Conservation (phyloP, 2,888 invertebrate species). For the Lithophane ornitopus region DNA sequence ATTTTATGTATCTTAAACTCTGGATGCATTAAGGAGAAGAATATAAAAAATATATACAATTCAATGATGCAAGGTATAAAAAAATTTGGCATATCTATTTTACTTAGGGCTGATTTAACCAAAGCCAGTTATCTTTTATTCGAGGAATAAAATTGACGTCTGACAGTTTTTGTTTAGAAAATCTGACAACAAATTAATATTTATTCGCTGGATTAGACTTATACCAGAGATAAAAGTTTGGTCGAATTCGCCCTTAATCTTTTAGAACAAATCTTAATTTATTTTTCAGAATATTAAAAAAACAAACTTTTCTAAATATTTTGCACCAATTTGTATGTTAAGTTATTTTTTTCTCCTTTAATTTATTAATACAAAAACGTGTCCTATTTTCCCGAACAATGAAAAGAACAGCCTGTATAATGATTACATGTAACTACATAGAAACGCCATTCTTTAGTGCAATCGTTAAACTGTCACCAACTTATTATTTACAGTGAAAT, state of each 20-base stretch:
- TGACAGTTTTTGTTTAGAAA: no score
- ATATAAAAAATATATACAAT: neutral
- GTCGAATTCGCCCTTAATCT: no score
- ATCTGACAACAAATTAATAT: no score
- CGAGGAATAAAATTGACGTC: no score
- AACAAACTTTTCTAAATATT: no score
- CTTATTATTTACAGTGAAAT: conserved; percentile 32
- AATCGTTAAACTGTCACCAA: conserved; percentile 26
- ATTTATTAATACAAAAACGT: neutral
- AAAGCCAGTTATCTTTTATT: no score
- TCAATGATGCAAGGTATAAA: neutral
- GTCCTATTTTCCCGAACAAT: neutral
- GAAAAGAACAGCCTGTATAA: neutral
- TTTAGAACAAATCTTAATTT: no score
- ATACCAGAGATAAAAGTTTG: no score
- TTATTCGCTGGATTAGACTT: no score
- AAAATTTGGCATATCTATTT: neutral
- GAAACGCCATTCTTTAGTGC: conserved; percentile 23
- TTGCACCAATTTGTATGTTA: neutral
- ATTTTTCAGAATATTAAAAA: no score
- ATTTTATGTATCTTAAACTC: neutral
- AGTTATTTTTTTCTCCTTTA: neutral
- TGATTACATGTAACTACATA: neutral
- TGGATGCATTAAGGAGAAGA: neutral
- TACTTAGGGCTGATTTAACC: no score